Evolutionary conservation across 1,140 invertebrate genomes (phyloP), one percentile per base, ranked within the genome.

Genomic region (Papilio glaucus): DNA sequence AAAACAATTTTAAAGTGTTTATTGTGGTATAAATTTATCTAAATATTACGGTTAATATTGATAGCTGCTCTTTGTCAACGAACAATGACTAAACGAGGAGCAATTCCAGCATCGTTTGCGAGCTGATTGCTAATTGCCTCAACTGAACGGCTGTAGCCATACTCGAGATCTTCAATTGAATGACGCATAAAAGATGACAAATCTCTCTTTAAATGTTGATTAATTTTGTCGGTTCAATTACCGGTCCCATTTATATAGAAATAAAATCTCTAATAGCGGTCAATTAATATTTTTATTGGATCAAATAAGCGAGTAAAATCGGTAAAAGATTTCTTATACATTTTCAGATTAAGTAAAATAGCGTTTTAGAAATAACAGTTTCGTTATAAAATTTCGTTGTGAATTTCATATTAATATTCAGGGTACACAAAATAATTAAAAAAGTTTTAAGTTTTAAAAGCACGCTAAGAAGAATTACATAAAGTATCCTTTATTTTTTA

Each of bases 61-160:
- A 69, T 69, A 53, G 42, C 67, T 21, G 13, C 18, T 69, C 42
- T 53, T 69, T 69, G 67, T 69, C 42, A 69, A 69, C 41, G 67
- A 69, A 69, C 67, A 69, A 69, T 69, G 45, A 53, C 45, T 69
- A 69, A 69, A 69, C 67, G 67, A 26, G 42, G 13, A 69, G 42
- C 67, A 69, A 69, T 69, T 69, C 33, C 67, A 69, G 42, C 42
- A 45, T 37, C 67, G 67, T 69, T 69, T 69, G 45, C 26, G 33
- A 15, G 45, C 67, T 33, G 67, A 69, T 53, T 53, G 67, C 67
- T 69, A 69, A 69, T 69, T 69, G 67, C 67, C 42, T 53, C 67
- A 49, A 33, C 67, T 69, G 67, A 69, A 69, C 53, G 42, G 42
- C 24, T 53, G 41, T 45, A 69, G 45, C 67, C 42, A 69, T 53